Base-by-base conservation (phyloP, 2,888 invertebrate genomes). In the Cheiracanthium punctorium region DNA sequence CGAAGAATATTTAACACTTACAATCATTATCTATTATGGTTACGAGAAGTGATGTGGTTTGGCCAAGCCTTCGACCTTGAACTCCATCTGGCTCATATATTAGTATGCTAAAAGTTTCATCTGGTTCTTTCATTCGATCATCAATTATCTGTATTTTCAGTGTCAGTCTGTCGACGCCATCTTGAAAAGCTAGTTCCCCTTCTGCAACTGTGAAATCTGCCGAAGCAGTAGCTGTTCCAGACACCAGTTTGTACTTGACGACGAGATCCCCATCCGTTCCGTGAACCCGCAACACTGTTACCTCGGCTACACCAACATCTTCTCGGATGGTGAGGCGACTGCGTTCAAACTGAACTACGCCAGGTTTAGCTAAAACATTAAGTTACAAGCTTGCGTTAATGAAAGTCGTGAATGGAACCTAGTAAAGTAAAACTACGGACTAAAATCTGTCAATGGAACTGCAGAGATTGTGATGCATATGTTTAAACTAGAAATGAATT, bases 121-220 rank as follows among this genome's bases (percentile, higher is more conserved):
- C 28, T 20, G 67, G 30, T 24, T 67, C 67, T 28, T 28, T 67
- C 2, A 28, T 67, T 17, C 17, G 28, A 30, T 67, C 67, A 67
- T 67, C 67, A 67, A 67, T 67, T 7, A 67, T 67, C 14, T 8
- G 5, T 14, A 67, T 30, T 5, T 20, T 28, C 5, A 67, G 4
- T 37, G 37, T 37, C 37, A 37, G 37, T 37, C 37, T 37, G 10
- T 37, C 37, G 4, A 37, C 93, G 41, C 92, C 92, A 7, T 92
- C 91, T 73, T 91, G 91, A 90, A 94, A 94, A 0, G 91, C 91
- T 1, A 94, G 81, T 30, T 92, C 91, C 88, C 93, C 92, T 88
- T 93, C 92, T 58, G 93, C 90, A n/a, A 92, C 92, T 33, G 92
- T 90, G 90, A 93, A 94, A 90, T 94, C 94, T 89, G 92, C 92